Percentiles rank a stretch among this genome's conserved stretches.
Evolutionary conservation across 2,797 vertebrate species (phyloP).

Genomic region (Crenichthys baileyi): DNA sequence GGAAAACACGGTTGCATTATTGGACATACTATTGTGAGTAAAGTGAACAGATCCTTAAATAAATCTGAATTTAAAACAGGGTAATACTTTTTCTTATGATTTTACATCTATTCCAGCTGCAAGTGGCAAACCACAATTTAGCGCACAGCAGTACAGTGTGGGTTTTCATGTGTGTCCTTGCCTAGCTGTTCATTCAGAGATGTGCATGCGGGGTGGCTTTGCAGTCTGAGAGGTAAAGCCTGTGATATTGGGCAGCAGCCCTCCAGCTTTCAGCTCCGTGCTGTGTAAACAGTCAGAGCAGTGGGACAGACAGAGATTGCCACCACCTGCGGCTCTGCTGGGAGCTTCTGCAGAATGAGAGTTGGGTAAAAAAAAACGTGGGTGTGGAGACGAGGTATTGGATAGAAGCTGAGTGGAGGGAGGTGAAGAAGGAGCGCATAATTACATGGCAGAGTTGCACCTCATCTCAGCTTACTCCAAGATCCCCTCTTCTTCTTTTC

Average conservation of each 20-base stretch:
- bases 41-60: neutral
- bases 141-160: neutral
- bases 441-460: slow-evolving; percentile 74
- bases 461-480: slow-evolving; percentile 66
- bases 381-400: slow-evolving; percentile 35
- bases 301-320: slow-evolving; percentile 67
- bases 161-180: slow-evolving; percentile 3
- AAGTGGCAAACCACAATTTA: neutral
- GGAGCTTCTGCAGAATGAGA: slow-evolving; percentile 63
- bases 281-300: slow-evolving; percentile 55
- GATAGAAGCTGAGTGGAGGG: slow-evolving; percentile 52
- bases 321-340: slow-evolving; percentile 73
- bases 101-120: neutral
- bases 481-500: slow-evolving; percentile 38
- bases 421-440: slow-evolving; percentile 74
- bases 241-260: slow-evolving; percentile 64
- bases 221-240: slow-evolving; percentile 60
- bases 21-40: neutral
- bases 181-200: slow-evolving; percentile 16
- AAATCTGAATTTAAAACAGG: neutral
- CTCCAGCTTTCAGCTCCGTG: slow-evolving; percentile 48
- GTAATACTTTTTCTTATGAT: neutral
- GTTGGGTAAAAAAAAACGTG: slow-evolving; percentile 16
- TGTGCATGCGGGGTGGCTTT: slow-evolving; percentile 30
- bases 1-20: neutral